A percentile compares a stretch with the other conserved stretches of the same genome.
phyloP scores from a whole-genome alignment of 1,140 invertebrate genomes.

The Ridgeia piscesae region DNA sequence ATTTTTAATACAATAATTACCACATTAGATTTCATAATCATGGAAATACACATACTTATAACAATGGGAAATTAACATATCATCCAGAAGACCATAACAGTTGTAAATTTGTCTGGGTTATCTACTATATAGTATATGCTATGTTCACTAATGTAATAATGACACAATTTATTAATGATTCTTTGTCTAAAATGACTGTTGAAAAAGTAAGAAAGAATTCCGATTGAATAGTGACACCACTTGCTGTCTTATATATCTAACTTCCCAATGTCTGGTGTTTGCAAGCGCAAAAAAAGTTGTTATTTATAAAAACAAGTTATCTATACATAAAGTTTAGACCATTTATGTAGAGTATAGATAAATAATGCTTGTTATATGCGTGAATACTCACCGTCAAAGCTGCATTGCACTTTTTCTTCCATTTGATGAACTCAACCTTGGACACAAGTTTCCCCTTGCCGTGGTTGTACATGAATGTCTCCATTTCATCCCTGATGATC shows the following conservation, averaged over 20 bases:
- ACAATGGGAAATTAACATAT: too few species aligned
- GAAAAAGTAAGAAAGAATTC: not conserved
- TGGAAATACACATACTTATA: too few species aligned
- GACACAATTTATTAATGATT: too few species aligned
- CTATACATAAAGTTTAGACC: not conserved
- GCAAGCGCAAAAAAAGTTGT: not conserved
- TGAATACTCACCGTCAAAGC: constrained; percentile 60
- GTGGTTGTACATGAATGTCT: constrained; percentile 84
- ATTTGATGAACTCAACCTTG: constrained; percentile 84
- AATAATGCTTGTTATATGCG: not conserved
- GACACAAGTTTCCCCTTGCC: constrained; percentile 86
- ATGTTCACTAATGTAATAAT: too few species aligned
- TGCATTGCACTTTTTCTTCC: constrained; percentile 75
- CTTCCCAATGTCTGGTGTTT: too few species aligned
- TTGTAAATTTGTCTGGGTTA: too few species aligned
- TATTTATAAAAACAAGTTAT: not conserved
- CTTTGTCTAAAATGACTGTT: not conserved
- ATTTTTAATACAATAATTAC: not conserved
- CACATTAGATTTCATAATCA: not conserved
- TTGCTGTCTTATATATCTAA: not conserved
- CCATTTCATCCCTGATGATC: constrained; percentile 84
- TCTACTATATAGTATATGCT: too few species aligned
- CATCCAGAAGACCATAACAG: too few species aligned
- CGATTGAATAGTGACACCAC: not conserved
- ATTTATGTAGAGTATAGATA: not conserved